Percentiles rank a stretch among this genome's conserved stretches.
Evolutionary conservation across 2,888 invertebrate species (phyloP).

Genomic region (Coecobrya sp.): DNA sequence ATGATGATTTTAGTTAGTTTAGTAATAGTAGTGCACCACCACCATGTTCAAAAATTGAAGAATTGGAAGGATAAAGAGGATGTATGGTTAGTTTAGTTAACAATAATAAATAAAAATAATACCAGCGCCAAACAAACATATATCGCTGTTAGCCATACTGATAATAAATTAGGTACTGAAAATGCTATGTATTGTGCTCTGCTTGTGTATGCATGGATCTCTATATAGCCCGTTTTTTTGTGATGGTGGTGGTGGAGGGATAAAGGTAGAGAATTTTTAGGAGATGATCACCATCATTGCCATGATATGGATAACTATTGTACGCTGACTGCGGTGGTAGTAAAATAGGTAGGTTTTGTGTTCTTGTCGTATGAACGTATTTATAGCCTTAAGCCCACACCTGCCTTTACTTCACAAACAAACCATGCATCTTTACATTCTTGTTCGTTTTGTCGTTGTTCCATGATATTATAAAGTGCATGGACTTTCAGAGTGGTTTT

Average conservation of each 20-base stretch:
- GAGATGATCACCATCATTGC: slow-evolving; percentile 1
- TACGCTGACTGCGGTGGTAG: slow-evolving; percentile 2
- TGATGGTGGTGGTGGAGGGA: background rate
- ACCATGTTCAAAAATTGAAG: slow-evolving; percentile 41
- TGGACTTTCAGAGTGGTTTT: background rate
- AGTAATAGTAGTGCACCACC: slow-evolving; percentile 36
- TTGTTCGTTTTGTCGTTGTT: slow-evolving; percentile 29
- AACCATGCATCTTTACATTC: slow-evolving; percentile 18
- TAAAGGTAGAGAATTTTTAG: slow-evolving; percentile 24
- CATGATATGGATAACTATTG: slow-evolving; percentile 44
- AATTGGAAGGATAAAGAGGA: slow-evolving; percentile 53
- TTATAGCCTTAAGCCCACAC: slow-evolving; percentile 55
- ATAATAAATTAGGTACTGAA: slow-evolving; percentile 30
- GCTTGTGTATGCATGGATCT: background rate
- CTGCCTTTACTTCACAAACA: slow-evolving; percentile 31
- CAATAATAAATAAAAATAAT: slow-evolving; percentile 13
- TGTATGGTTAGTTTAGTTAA: slow-evolving; percentile 62
- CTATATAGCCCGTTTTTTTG: background rate
- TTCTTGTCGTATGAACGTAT: background rate
- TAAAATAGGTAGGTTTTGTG: slow-evolving; percentile 16
- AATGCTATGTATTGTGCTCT: background rate
- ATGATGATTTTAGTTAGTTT: slow-evolving; percentile 38
- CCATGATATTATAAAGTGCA: slow-evolving; percentile 26
- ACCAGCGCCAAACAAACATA: background rate
- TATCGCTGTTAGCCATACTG: slow-evolving; percentile 20